These are phyloP conservation scores for Sibirionetta formosa DNA, from an alignment of 2,797 vertebrate genomes.

Conservation along the genomic window DNA sequence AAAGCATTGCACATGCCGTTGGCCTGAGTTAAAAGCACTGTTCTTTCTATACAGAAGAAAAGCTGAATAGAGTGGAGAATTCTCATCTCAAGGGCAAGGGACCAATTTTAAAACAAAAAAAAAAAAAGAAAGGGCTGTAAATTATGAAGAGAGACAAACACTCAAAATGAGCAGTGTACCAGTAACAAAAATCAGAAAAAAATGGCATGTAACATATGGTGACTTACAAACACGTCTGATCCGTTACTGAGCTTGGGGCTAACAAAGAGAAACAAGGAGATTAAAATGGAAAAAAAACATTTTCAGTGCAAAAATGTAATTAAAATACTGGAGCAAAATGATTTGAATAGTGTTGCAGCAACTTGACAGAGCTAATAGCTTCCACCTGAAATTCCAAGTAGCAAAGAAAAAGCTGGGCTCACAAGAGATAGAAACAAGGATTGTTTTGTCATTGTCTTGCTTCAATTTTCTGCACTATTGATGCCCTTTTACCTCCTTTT, in stretches of 20 bases:
- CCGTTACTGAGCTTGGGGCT: background rate
- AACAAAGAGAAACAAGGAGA: background rate
- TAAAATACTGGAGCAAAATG: background rate
- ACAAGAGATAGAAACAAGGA: background rate
- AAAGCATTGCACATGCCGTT: background rate
- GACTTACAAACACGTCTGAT: background rate
- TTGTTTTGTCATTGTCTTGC: background rate
- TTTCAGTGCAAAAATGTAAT: background rate
- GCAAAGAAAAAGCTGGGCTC: background rate
- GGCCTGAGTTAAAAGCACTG: background rate
- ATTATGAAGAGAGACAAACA: background rate
- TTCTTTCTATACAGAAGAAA: background rate
- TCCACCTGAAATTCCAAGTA: background rate
- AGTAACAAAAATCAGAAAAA: background rate
- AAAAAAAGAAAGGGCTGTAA: background rate
- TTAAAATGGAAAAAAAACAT: background rate
- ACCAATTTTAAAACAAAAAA: background rate
- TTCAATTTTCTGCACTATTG: background rate
- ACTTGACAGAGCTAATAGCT: background rate
- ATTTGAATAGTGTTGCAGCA: background rate
- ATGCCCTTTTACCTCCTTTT: background rate
- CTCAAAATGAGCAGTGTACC: background rate
- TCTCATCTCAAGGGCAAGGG: background rate
- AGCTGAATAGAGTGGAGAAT: background rate
- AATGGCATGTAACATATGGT: background rate